phyloP scores from a whole-genome alignment of 1,140 invertebrate species.

The Platyura marginata region DNA sequence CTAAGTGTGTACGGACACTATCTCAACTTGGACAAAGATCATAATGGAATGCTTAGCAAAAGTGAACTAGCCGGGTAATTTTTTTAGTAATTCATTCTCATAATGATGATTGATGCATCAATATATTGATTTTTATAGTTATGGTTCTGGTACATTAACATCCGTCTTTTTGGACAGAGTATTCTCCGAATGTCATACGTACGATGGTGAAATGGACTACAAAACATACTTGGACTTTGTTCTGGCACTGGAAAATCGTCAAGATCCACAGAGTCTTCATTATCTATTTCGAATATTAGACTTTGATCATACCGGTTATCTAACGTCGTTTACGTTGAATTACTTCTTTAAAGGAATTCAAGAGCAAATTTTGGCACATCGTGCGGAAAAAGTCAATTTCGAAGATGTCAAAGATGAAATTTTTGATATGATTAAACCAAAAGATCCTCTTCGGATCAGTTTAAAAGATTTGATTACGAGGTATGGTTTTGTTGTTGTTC shows the following conservation, averaged over 20 bases:
- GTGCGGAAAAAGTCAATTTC: constrained; percentile 72
- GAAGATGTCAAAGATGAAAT: constrained; percentile 94
- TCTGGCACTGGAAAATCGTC: constrained; percentile 78
- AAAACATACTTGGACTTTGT: constrained; percentile 94
- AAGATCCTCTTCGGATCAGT: constrained; percentile 68
- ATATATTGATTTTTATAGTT: too few relatives aligned
- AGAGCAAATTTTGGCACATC: constrained; percentile 69
- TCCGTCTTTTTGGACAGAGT: constrained; percentile 80
- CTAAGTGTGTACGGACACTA: constrained; percentile 84
- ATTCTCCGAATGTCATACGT: constrained; percentile 90
- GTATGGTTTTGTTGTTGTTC: constrained; percentile 7
- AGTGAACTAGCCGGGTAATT: constrained; percentile 62
- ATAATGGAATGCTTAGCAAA: constrained; percentile 89
- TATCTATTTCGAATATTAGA: constrained; percentile 88
- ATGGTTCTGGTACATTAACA: constrained; percentile 81
- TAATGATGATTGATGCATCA: too few relatives aligned
- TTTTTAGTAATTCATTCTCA: too few relatives aligned
- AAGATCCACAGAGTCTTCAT: constrained; percentile 77
- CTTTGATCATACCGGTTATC: constrained; percentile 69
- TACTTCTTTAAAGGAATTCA: constrained; percentile 91
- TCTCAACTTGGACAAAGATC: constrained; percentile 81
- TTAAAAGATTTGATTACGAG: constrained; percentile 55
- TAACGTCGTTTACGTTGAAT: constrained; percentile 79
- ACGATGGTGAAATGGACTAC: constrained; percentile 95
- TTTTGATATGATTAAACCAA: constrained; percentile 93